Base-by-base conservation (phyloP, 2,888 invertebrate species). In the Eulithis testata region DNA sequence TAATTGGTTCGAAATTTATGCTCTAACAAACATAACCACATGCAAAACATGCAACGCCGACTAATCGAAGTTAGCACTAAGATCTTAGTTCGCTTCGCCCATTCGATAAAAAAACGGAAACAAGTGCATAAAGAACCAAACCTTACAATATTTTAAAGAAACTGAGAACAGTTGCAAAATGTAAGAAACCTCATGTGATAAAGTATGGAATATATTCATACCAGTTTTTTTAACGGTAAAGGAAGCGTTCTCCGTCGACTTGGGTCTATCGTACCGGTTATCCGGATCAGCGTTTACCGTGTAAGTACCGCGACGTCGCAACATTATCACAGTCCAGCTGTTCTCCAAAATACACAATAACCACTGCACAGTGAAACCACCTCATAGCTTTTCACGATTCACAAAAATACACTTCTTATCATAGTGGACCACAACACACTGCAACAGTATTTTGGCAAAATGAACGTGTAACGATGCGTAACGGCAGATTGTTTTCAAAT, bases 251-350 rank as follows among this genome's bases (percentile, higher is more conserved):
- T 84, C 85, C 11, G 77, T 64, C 4, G 82, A 73, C 72, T 87
- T 88, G 36, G 81, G 67, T 71, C 75, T 83, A 64, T 75, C 77
- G 64, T 79, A 79, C 65, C 83, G 81, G 70, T 76, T 79, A 50
- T 82, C 85, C 31, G 87, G 76, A 63, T 86, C 87, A 71, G 87
- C 84, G 75, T 92, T 93, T 65, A 93, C 92, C 36, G 92, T 90
- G 73, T 93, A 93, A 55, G 87, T 90, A 66, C 91, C 91, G 63
- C 92, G 88, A 53, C 90, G 87, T 51, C 92, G 86, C 78, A 92
- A 78, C 92, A 92, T 92, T 68, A 69, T 85, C 76, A 73, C 75
- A 75, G 63, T 68, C 69, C 68, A 72, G 70, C 74, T 73, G 60
- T 69, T 75, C 73, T 70, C 54, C 69, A 61, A 66, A 61, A 47